Conservation (phyloP, 92 coral and sea anemone species). For the Epizoanthus rinbou region DNA sequence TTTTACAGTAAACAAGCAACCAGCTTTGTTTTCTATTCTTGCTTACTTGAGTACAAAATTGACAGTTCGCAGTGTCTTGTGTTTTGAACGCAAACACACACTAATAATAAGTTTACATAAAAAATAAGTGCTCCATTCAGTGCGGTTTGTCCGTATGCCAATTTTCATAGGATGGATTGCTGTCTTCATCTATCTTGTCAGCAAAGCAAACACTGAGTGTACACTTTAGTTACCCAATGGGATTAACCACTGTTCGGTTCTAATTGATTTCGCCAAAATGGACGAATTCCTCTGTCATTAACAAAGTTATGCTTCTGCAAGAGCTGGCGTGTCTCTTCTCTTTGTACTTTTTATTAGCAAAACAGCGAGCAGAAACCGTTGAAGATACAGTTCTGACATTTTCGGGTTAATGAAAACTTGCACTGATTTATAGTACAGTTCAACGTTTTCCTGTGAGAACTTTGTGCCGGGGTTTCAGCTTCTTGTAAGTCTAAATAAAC, state of each 20-base stretch:
- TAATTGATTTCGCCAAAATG: conserved; percentile 15
- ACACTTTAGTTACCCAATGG: not conserved
- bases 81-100: conserved; percentile 22
- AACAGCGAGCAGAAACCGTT: too few relatives aligned
- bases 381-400: too few relatives aligned
- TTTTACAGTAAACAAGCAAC: not conserved
- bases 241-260: conserved; percentile 10
- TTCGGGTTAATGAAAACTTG: too few relatives aligned
- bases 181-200: conserved; percentile 22
- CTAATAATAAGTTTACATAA: conserved; percentile 17
- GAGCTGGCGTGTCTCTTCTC: too few relatives aligned
- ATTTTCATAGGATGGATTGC: conserved; percentile 38
- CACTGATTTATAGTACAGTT: too few relatives aligned
- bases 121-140: conserved; percentile 28
- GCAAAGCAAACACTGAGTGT: conserved; percentile 21
- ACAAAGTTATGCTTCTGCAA: not conserved
- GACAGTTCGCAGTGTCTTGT: conserved; percentile 15
- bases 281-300: conserved; percentile 27
- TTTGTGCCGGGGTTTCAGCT: too few relatives aligned
- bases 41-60: conserved; percentile 24
- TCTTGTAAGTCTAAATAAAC: too few relatives aligned
- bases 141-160: not conserved
- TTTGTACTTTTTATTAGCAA: too few relatives aligned
- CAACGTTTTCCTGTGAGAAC: too few relatives aligned
- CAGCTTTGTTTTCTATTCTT: conserved; percentile 7